These are phyloP conservation scores for Thryonomys swinderianus DNA, from an alignment of 2,113 vertebrate species.

Conservation along the genomic window DNA sequence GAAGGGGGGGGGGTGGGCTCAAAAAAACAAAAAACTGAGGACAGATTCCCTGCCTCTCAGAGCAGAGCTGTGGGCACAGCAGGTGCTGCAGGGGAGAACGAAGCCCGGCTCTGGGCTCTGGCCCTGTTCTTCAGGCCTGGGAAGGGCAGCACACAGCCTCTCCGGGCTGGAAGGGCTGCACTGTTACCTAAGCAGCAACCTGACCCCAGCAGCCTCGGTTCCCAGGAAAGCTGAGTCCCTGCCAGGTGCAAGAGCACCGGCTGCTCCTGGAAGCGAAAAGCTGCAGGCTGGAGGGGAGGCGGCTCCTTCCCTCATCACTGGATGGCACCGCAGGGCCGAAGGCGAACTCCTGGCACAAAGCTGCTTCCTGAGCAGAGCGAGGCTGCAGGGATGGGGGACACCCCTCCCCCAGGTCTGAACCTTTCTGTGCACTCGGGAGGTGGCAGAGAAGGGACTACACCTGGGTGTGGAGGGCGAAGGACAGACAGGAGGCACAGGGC, in stretches of 20 bases:
- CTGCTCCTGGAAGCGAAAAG: neutral
- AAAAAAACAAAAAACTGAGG: neutral
- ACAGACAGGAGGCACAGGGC: neutral
- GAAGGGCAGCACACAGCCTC: neutral
- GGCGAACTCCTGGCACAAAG: neutral
- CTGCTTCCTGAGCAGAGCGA: neutral
- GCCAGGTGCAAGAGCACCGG: conserved; percentile 31
- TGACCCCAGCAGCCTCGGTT: conserved; percentile 16
- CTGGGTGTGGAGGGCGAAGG: neutral
- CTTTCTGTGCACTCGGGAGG: neutral
- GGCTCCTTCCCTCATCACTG: neutral
- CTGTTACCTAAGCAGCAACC: conserved; percentile 54
- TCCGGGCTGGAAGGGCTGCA: neutral
- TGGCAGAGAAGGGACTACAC: neutral
- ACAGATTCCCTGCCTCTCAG: neutral
- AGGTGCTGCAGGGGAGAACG: neutral
- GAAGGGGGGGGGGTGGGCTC: too few species aligned
- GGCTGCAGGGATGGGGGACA: neutral
- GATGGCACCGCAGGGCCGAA: neutral
- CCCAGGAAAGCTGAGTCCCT: conserved; percentile 56
- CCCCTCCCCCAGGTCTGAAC: neutral
- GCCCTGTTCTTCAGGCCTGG: neutral
- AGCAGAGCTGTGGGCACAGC: neutral
- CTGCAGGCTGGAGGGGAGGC: neutral
- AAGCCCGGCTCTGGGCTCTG: neutral